A percentile compares a stretch with the other conserved stretches of the same genome.
These are phyloP conservation scores for Aepyceros melampus DNA, from an alignment of 2,113 vertebrate genomes.

Conservation along the genomic window DNA sequence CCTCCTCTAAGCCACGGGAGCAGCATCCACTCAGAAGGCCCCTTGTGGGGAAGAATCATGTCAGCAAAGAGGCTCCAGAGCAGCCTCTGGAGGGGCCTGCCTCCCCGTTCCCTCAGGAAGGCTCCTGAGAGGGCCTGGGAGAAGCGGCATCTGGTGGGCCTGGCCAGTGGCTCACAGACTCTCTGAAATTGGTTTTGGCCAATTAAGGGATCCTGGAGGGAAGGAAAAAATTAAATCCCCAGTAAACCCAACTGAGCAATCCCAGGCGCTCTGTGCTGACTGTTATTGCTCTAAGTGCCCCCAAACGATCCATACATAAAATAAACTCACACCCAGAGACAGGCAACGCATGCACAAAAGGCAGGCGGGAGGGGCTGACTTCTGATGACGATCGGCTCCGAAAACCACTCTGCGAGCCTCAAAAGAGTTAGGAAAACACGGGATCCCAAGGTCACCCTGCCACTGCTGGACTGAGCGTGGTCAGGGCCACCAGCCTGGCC, in stretches of 20 bases:
- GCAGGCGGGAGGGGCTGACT: background rate
- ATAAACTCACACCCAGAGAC: background rate
- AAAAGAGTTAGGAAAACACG: background rate
- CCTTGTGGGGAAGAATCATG: background rate
- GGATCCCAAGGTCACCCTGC: background rate
- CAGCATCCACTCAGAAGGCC: background rate
- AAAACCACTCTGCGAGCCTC: background rate
- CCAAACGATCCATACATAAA: slow-evolving; percentile 11
- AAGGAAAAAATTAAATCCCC: background rate
- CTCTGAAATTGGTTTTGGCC: background rate
- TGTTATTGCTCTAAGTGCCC: slow-evolving; percentile 14
- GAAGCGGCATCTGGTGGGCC: background rate
- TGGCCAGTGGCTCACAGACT: background rate
- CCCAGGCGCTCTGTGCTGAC: background rate
- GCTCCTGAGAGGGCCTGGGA: background rate
- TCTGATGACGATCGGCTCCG: background rate
- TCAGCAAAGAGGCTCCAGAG: background rate
- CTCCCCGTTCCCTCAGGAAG: background rate
- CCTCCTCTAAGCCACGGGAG: background rate
- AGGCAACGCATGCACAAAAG: background rate
- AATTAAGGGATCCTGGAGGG: slow-evolving; percentile 37
- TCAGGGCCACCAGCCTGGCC: no score
- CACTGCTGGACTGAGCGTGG: background rate
- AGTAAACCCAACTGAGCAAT: slow-evolving; percentile 44
- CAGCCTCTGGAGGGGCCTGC: background rate